Evolutionary conservation across 1,140 invertebrate species (phyloP).

Genomic region (Bombus waltoni): DNA sequence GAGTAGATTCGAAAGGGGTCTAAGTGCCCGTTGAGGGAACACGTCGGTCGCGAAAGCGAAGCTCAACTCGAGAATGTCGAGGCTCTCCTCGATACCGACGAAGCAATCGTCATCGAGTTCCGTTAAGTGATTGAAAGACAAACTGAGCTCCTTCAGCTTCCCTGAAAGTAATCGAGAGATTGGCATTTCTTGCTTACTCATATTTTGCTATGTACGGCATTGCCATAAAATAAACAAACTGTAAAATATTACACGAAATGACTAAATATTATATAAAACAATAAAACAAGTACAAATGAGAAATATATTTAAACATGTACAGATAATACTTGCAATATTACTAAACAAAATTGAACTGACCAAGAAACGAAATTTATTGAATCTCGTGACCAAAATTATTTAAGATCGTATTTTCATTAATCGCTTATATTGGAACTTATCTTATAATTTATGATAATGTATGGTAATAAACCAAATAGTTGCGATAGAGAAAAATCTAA

Average conservation of each 20-base stretch:
- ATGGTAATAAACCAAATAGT: not conserved
- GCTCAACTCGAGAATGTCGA: constrained; percentile 93
- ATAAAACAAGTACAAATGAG: not conserved
- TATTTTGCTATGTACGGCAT: no score
- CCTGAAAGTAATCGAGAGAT: constrained; percentile 66
- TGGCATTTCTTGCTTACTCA: not conserved
- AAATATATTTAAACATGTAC: not conserved
- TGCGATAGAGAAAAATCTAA: not conserved
- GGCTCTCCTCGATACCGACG: constrained; percentile 86
- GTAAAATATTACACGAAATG: no score
- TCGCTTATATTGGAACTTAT: no score
- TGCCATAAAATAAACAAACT: no score
- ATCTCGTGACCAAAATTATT: not conserved
- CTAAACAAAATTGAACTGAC: not conserved
- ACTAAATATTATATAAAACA: not conserved
- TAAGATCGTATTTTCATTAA: not conserved
- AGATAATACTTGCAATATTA: no score
- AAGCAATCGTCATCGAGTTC: constrained; percentile 91
- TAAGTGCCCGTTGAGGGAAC: constrained; percentile 89
- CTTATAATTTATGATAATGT: no score
- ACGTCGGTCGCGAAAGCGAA: constrained; percentile 91
- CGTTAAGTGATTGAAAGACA: constrained; percentile 93
- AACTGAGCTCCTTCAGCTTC: constrained; percentile 91
- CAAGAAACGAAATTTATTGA: not conserved
- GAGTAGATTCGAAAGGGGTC: constrained; percentile 87